Conservation (phyloP, 2,113 vertebrate genomes). For the Carollia perspicillata region DNA sequence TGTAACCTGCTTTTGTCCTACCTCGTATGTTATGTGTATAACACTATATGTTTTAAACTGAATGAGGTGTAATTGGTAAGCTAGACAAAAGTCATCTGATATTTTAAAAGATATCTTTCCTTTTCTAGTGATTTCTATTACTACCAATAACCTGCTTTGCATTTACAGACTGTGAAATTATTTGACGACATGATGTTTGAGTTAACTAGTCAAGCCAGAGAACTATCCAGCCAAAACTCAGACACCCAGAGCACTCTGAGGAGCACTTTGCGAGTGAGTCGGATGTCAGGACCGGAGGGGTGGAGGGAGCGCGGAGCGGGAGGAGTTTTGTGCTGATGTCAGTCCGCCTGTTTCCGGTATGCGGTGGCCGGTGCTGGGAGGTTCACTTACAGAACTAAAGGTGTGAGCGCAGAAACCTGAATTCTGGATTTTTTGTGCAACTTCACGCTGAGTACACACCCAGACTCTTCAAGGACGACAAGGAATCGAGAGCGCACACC, state of each 20-base stretch:
- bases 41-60: not conserved
- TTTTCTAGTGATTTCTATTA: constrained; percentile 42
- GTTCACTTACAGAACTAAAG: constrained; percentile 12
- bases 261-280: constrained; percentile 87
- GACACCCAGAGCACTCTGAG: constrained; percentile 85
- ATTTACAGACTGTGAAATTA: constrained; percentile 85
- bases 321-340: not conserved
- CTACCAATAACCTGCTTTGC: constrained; percentile 51
- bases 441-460: not conserved
- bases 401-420: not conserved
- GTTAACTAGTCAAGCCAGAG: constrained; percentile 86
- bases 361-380: not conserved
- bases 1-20: not conserved
- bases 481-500: not conserved
- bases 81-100: not conserved
- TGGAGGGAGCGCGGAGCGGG: not conserved
- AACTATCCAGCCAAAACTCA: constrained; percentile 88
- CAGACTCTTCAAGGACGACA: not conserved
- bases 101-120: not conserved
- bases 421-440: not conserved
- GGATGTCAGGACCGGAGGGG: not conserved
- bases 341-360: not conserved
- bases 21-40: not conserved
- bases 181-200: constrained; percentile 90
- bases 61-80: not conserved